phyloP scores from a whole-genome alignment of 2,888 invertebrate species.

The Eupeodes latifasciatus region DNA sequence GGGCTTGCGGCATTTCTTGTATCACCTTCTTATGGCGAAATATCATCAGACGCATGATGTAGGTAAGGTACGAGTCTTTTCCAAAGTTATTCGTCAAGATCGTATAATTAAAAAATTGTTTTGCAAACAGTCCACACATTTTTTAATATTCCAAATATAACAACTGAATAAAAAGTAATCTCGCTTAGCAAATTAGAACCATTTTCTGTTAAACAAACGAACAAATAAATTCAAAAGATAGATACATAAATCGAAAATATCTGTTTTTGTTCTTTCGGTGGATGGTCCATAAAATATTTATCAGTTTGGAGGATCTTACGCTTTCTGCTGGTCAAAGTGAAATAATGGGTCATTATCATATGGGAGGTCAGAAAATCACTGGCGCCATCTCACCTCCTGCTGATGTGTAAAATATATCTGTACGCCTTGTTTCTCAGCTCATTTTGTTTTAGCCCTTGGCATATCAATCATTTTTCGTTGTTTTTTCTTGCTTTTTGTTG shows the following conservation, averaged over 20 bases:
- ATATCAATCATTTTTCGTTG: conserved; percentile 54
- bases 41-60: conserved; percentile 44
- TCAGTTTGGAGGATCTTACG: conserved; percentile 29
- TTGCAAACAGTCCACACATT: conserved; percentile 40
- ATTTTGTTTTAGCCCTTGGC: conserved; percentile 54
- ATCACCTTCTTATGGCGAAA: conserved; percentile 59
- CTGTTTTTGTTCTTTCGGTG: background rate
- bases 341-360: conserved; percentile 43
- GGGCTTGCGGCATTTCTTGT: conserved; percentile 58
- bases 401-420: conserved; percentile 78
- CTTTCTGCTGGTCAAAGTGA: conserved; percentile 51
- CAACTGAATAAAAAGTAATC: conserved; percentile 2
- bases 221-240: no score
- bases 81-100: conserved; percentile 37
- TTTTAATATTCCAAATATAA: conserved; percentile 45
- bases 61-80: background rate
- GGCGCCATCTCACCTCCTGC: conserved; percentile 83
- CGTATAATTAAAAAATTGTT: conserved; percentile 52
- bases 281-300: conserved; percentile 53
- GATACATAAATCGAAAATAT: background rate
- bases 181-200: conserved; percentile 34
- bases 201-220: conserved; percentile 4
- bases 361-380: conserved; percentile 81
- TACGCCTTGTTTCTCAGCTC: conserved; percentile 53
- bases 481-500: background rate